A percentile compares a stretch with the other conserved stretches of the same genome.
phyloP scores from a whole-genome alignment of 1,140 invertebrate species.

The Megalopta genalis region DNA sequence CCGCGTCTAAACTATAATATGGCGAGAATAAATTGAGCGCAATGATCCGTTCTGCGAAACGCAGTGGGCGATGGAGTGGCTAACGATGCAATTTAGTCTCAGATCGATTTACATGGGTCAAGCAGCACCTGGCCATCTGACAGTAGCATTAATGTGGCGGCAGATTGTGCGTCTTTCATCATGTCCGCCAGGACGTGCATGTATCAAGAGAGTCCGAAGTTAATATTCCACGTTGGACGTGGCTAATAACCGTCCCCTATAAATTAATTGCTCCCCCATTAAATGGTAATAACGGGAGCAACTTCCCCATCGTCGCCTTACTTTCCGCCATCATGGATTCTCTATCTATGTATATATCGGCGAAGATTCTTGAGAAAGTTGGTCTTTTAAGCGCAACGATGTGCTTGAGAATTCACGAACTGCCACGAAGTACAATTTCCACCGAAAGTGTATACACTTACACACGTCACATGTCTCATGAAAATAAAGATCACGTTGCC shows the following conservation, averaged over 20 bases:
- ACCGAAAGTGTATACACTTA: too few species aligned
- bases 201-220: slow-evolving; percentile 62
- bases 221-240: slow-evolving; percentile 59
- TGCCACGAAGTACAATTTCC: too few species aligned
- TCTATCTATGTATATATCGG: not conserved
- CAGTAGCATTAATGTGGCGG: slow-evolving; percentile 55
- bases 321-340: not conserved
- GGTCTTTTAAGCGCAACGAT: too few species aligned
- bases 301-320: slow-evolving; percentile 7
- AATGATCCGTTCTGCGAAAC: slow-evolving; percentile 57
- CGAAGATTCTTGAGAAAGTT: not conserved
- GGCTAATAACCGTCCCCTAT: slow-evolving; percentile 58
- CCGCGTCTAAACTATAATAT: slow-evolving; percentile 49
- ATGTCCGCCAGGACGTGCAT: slow-evolving; percentile 56
- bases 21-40: slow-evolving; percentile 51
- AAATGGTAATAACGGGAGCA: slow-evolving; percentile 53
- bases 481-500: too few species aligned
- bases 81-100: slow-evolving; percentile 69
- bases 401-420: too few species aligned
- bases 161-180: slow-evolving; percentile 67
- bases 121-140: slow-evolving; percentile 61
- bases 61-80: slow-evolving; percentile 61
- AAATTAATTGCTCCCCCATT: slow-evolving; percentile 65
- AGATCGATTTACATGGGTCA: slow-evolving; percentile 69
- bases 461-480: too few species aligned